These are phyloP conservation scores for Nipponia nippon DNA, from an alignment of 2,113 vertebrate species.

Conservation along the genomic window DNA sequence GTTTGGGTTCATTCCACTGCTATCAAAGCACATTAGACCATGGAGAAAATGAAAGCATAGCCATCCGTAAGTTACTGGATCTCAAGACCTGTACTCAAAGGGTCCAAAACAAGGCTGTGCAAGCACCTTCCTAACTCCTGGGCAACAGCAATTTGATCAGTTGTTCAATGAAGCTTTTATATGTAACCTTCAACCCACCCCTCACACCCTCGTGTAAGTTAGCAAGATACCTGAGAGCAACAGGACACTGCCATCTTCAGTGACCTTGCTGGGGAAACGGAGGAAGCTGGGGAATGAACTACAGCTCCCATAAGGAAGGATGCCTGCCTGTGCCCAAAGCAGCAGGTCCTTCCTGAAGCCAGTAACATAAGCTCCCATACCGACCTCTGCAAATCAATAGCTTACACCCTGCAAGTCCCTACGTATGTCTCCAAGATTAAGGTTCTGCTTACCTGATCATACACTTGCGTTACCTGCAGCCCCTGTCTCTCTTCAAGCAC, in stretches of 20 bases:
- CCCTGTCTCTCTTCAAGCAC: neutral
- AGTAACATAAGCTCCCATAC: fast-evolving
- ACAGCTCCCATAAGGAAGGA: neutral
- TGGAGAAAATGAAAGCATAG: neutral
- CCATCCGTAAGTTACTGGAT: neutral
- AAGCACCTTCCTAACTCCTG: neutral
- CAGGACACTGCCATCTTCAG: neutral
- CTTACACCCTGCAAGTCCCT: neutral
- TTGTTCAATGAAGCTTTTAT: neutral
- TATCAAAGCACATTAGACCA: neutral
- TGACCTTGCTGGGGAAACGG: neutral
- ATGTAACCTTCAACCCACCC: neutral
- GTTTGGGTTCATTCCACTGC: neutral
- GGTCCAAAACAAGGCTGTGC: neutral
- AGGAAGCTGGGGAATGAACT: neutral
- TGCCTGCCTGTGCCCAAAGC: neutral
- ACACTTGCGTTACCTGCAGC: neutral
- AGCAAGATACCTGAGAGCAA: neutral
- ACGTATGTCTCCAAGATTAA: neutral
- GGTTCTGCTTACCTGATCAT: neutral
- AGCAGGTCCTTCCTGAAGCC: neutral
- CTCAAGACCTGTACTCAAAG: neutral
- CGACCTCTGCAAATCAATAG: neutral
- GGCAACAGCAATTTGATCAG: neutral
- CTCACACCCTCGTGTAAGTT: neutral